A percentile compares a stretch with the other conserved stretches of the same genome.
These are phyloP conservation scores for Adelges cooleyi DNA, from an alignment of 1,140 invertebrate species.

Conservation along the genomic window DNA sequence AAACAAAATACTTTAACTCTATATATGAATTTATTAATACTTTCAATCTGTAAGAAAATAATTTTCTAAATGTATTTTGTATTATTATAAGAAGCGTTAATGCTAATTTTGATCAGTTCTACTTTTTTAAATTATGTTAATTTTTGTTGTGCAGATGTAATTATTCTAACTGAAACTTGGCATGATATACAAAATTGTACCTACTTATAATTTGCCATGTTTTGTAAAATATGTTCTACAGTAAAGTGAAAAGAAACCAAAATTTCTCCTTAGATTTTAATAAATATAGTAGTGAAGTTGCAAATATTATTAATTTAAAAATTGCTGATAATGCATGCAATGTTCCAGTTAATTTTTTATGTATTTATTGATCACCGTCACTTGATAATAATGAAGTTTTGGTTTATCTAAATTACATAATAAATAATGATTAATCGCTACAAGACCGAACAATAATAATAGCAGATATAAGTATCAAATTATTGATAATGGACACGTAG, in stretches of 20 bases:
- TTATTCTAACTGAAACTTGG: neutral
- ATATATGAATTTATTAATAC: neutral
- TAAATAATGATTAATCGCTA: no score
- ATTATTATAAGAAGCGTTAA: neutral
- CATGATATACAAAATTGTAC: neutral
- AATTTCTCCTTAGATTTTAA: neutral
- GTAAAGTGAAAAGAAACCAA: neutral
- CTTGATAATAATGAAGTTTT: neutral
- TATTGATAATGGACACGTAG: neutral
- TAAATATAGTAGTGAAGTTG: neutral
- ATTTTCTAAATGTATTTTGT: neutral
- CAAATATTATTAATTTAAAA: slow-evolving; percentile 2
- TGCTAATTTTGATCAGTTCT: neutral
- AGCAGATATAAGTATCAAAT: neutral
- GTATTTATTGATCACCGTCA: neutral
- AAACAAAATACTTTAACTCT: neutral
- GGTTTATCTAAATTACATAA: no score
- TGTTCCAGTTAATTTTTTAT: neutral
- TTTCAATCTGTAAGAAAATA: neutral
- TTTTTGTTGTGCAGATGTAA: neutral
- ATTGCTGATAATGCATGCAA: neutral
- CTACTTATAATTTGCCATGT: neutral
- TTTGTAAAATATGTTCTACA: neutral
- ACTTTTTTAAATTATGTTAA: neutral
- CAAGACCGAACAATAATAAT: neutral